Evolutionary conservation across 1,140 invertebrate genomes (phyloP), one percentile per base, ranked within the genome.

Genomic region (Druon quercuslanigerum): DNA sequence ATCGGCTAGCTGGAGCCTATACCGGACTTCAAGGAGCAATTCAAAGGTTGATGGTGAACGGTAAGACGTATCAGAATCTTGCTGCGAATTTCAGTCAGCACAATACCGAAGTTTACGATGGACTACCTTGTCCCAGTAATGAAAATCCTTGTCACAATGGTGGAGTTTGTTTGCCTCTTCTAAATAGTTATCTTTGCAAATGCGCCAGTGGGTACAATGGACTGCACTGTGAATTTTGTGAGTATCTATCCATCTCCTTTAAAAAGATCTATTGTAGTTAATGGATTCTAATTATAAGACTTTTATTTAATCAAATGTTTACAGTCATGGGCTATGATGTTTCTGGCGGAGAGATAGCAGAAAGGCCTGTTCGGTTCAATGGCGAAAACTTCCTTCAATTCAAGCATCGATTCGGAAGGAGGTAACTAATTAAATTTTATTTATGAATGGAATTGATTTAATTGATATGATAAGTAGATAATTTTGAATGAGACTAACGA

Each of bases 41-140:
- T 79, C 97, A 98, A 92, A 93, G 95, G 89, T 92, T 98, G 81
- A 94, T 95, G 84, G 93, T 98, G 70, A 98, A 98, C 90, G 96
- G 95, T 14, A 94, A 94, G 84, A 91, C 91, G 74, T 90, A 94
- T 82, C 91, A 94, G 80, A 92, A 93, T 79, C 88, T 93, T 66
- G 91, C 88, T n/a, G 87, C 88, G 8, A 92, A 91, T 75, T 80
- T 90, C 11, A 88, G 89, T 25, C 89, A 91, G 71, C 87, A 91
- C 77, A 92, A 93, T 79, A 92, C 95, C 0, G 90, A 92, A 17
- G 91, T 92, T 60, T 96, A 96, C 88, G 92, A 93, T 76, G 95
- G 95, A 20, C 91, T 93, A 51, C 95, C 95, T 0, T 96, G 96
- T 91, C 93, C 93, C 4, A 89, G 89, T 54, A 88, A 89, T 73